Evolutionary conservation across 2,113 vertebrate genomes (phyloP).

Genomic region (Dicaeum eximium): DNA sequence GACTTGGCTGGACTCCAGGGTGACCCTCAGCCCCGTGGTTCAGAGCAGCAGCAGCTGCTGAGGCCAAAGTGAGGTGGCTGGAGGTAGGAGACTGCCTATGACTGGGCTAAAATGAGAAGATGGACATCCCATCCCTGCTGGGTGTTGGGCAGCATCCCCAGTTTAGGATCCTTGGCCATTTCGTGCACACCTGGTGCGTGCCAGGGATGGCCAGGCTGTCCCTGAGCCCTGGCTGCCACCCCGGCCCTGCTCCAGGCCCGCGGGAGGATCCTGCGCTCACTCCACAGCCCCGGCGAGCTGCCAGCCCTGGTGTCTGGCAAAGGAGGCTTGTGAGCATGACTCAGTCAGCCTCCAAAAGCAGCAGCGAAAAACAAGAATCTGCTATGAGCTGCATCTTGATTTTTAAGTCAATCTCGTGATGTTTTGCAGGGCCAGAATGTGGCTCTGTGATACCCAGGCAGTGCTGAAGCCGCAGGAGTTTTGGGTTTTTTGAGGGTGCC

Average conservation of each 20-base stretch:
- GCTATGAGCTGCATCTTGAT: slow-evolving; percentile 60
- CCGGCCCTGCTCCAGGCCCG: neutral
- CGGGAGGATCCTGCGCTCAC: neutral
- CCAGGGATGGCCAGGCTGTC: neutral
- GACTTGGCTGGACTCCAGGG: rapidly evolving
- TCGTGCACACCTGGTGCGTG: rapidly evolving
- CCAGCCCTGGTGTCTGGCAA: slow-evolving; percentile 43
- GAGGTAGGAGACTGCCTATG: neutral
- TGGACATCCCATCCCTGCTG: neutral
- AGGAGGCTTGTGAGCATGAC: slow-evolving; percentile 58
- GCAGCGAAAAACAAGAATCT: slow-evolving; percentile 18
- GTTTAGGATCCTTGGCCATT: neutral
- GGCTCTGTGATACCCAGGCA: neutral
- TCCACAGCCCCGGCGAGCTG: neutral
- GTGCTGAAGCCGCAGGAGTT: rapidly evolving
- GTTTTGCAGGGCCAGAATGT: neutral
- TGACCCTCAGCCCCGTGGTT: neutral
- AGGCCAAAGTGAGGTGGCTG: neutral
- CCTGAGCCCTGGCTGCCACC: neutral
- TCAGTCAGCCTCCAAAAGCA: slow-evolving; percentile 54
- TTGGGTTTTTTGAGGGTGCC: neutral
- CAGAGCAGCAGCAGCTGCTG: rapidly evolving
- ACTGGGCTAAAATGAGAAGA: rapidly evolving
- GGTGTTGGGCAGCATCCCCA: rapidly evolving
- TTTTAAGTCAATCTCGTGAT: slow-evolving; percentile 18